These are phyloP conservation scores for Ondatra zibethicus DNA, from an alignment of 2,113 vertebrate genomes.

Conservation along the genomic window DNA sequence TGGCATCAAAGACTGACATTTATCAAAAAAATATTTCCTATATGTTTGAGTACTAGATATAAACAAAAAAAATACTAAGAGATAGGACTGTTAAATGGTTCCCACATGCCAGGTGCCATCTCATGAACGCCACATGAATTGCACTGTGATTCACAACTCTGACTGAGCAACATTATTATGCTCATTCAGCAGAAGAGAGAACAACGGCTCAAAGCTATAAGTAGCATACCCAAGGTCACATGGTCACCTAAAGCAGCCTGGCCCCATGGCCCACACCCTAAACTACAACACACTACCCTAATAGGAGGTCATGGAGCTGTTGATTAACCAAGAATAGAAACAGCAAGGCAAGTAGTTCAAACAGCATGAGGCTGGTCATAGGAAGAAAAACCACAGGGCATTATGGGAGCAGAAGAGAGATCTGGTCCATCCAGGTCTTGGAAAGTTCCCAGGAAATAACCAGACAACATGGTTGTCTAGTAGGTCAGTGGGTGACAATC, in stretches of 20 bases:
- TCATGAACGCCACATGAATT: background rate
- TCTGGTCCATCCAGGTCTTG: background rate
- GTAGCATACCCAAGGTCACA: background rate
- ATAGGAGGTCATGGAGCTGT: background rate
- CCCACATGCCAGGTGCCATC: background rate
- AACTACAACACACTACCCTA: background rate
- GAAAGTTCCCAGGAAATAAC: background rate
- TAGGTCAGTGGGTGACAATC: background rate
- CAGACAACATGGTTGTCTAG: background rate
- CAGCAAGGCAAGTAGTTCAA: background rate
- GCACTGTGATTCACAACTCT: background rate
- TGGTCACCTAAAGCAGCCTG: background rate
- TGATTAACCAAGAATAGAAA: background rate
- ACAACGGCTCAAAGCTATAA: background rate
- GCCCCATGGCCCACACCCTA: background rate
- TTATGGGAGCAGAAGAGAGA: background rate
- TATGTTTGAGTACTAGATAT: background rate
- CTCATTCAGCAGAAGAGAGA: background rate
- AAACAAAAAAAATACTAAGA: background rate
- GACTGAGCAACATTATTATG: background rate
- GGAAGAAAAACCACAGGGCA: background rate
- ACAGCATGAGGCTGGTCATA: background rate
- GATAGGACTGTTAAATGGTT: background rate
- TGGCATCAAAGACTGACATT: background rate
- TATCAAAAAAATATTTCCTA: constrained; percentile 35